Base-by-base conservation (phyloP, 2,888 invertebrate genomes). In the Lutraria lutraria region DNA sequence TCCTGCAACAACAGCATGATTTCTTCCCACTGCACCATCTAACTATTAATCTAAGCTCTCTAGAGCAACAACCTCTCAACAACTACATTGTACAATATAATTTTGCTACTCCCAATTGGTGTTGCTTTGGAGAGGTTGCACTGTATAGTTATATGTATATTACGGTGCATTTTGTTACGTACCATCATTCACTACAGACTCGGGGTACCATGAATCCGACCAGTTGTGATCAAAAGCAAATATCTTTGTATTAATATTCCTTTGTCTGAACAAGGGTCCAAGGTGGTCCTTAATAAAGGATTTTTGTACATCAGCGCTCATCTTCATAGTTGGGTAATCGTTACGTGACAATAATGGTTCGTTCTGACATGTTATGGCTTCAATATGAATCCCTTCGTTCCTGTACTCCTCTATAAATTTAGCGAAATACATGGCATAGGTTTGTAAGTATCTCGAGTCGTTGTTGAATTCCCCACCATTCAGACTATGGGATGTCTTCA, bases 171-270 rank as follows among this genome's bases (percentile, higher is more conserved):
- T 56, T 56, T 56, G 56, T 21, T 83, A 72, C 87, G 19, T 86
- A 90, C 90, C 63, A 63, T 93, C 93, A 53, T 84, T 85, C 16
- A 93, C 83, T 25, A 93, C 89, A 19, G 92, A 88, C 25, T 91
- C 92, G 2, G 92, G 90, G 56, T 92, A 93, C 83, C 88, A 90
- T 1, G 87, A 53, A 12, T 84, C 87, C 29, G 89, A 88, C 93
- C 93, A 93, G 79, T 93, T 93, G 72, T 93, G 93, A 53, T 93
- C 93, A 43, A 86, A 93, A 16, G 93, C 82, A 19, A 93, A 68
- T 53, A 93, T 92, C 79, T 92, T 93, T n/a, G 93, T 92, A 15
- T 91, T 81, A 31, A 93, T 92, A 25, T 89, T 90, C 60, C 88
- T 88, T n/a, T 86, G 83, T 56, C 87, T 80, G 79, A 93, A 92